Conservation (phyloP, 2,888 invertebrate species). For the Drosophila nigricruria region DNA sequence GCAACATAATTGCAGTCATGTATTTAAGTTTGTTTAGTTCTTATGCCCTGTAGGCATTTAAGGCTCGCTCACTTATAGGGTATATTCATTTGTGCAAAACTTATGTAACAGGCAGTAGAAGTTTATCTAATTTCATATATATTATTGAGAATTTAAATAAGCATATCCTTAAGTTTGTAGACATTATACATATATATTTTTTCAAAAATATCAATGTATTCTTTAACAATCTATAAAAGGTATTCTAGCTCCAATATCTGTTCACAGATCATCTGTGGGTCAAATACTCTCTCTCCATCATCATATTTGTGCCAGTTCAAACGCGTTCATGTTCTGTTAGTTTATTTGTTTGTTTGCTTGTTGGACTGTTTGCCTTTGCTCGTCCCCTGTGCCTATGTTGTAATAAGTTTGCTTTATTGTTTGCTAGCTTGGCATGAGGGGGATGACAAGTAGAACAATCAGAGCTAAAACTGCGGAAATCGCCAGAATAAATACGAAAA, state of each 20-base stretch:
- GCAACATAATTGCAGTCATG: constrained; percentile 50
- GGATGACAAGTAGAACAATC: constrained; percentile 73
- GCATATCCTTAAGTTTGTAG: neutral
- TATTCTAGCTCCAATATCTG: neutral
- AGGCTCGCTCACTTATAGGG: neutral
- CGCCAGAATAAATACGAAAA: constrained; percentile 62
- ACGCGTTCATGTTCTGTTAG: constrained; percentile 14
- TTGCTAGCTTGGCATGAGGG: constrained; percentile 42
- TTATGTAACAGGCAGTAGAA: neutral
- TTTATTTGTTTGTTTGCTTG: constrained; percentile 19
- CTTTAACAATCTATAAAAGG: too few species aligned
- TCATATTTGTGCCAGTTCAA: neutral
- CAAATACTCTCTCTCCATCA: neutral
- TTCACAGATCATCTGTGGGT: neutral
- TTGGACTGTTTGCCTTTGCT: constrained; percentile 11
- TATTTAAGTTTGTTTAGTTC: constrained; percentile 49
- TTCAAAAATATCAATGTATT: neutral
- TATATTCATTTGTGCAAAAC: neutral
- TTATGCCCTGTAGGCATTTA: constrained; percentile 12
- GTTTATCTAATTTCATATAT: too few species aligned
- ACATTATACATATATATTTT: neutral
- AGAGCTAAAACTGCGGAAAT: constrained; percentile 73
- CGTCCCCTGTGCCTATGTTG: constrained; percentile 21
- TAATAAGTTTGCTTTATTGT: constrained; percentile 63
- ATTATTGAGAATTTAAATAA: neutral